Evolutionary conservation across 1,140 invertebrate genomes (phyloP).

Genomic region (Bombus waltoni): DNA sequence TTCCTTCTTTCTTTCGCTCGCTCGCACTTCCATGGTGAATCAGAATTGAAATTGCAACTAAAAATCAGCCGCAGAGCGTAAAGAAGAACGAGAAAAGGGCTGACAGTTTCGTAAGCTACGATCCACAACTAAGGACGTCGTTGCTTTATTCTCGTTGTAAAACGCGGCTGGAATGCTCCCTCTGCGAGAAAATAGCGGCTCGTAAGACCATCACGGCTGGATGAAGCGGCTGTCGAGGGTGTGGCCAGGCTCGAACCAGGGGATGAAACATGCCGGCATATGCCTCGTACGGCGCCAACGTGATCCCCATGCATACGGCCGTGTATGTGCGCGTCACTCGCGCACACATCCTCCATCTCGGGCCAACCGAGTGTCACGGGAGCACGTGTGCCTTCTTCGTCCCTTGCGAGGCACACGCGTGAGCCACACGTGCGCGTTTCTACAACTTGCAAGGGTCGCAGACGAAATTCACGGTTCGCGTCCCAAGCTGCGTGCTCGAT

Average conservation of each 20-base stretch:
- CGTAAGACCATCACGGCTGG: conserved; percentile 63
- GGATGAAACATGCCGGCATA: conserved; percentile 63
- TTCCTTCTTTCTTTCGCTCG: too few relatives aligned
- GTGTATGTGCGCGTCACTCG: background rate
- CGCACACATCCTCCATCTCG: conserved; percentile 13
- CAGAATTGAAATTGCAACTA: background rate
- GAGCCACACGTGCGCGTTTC: conserved; percentile 29
- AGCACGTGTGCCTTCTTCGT: conserved; percentile 20
- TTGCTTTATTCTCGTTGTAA: conserved; percentile 65
- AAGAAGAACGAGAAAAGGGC: background rate
- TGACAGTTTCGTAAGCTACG: conserved; percentile 30
- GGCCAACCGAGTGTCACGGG: conserved; percentile 1
- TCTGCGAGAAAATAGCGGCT: conserved; percentile 68
- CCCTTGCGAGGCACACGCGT: conserved; percentile 12
- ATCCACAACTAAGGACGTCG: conserved; percentile 17
- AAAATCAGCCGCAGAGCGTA: background rate
- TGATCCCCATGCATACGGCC: conserved; percentile 79
- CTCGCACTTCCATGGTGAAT: too few relatives aligned
- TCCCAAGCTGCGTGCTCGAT: background rate
- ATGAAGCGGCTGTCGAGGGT: conserved; percentile 14
- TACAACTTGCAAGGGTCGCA: background rate
- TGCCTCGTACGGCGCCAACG: conserved; percentile 73
- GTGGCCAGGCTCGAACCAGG: background rate
- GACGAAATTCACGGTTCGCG: conserved; percentile 25
- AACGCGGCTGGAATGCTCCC: conserved; percentile 64